phyloP scores from a whole-genome alignment of 2,113 vertebrate genomes.

The Mormyrus iriodes region DNA sequence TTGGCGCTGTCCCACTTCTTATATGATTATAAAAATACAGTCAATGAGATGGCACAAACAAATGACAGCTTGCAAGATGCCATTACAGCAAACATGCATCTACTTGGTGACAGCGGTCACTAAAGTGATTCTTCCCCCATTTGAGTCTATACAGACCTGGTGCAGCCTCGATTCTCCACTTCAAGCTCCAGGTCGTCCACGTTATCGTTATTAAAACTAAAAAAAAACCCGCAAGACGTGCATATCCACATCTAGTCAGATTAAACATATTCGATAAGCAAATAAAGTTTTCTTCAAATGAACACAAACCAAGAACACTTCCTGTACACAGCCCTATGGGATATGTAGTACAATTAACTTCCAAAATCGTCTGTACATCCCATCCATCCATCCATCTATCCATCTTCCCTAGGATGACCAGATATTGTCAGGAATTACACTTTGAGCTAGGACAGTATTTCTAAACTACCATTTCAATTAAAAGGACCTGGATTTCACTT shows the following conservation, averaged over 20 bases:
- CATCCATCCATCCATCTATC: background rate
- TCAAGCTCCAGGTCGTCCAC: constrained; percentile 7
- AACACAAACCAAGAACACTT: background rate
- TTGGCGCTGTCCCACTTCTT: background rate
- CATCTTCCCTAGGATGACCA: background rate
- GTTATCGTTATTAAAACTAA: background rate
- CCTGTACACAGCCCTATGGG: background rate
- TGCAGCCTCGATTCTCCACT: background rate
- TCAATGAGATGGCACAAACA: background rate
- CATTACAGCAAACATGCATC: background rate
- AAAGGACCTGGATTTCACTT: background rate
- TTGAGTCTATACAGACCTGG: background rate
- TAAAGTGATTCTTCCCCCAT: background rate
- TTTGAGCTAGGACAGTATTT: background rate
- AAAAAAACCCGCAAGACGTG: background rate
- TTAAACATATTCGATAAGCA: background rate
- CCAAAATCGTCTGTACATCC: background rate
- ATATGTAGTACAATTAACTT: background rate
- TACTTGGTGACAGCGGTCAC: background rate
- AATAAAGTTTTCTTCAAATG: background rate
- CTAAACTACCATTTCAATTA: background rate
- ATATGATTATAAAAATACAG: background rate
- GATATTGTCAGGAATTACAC: background rate
- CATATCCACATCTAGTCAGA: background rate
- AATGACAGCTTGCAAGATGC: background rate